These are phyloP conservation scores for Sebastes wilsoni DNA, from an alignment of 2,797 vertebrate species.

Conservation along the genomic window DNA sequence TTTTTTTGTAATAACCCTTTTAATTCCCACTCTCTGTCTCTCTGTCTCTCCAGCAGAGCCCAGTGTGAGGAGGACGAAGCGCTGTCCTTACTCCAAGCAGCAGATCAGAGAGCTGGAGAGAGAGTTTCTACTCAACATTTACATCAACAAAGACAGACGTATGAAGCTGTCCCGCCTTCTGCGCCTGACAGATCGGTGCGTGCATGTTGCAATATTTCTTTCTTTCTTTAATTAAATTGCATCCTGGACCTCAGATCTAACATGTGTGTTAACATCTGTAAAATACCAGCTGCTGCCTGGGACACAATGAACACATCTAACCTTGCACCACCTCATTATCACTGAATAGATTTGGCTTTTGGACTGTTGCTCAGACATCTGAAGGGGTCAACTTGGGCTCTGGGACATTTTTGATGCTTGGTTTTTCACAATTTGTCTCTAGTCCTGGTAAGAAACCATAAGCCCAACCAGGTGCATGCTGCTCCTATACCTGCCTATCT, in stretches of 20 bases:
- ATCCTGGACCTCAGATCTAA: background rate
- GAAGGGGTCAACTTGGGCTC: background rate
- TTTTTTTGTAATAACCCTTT: background rate
- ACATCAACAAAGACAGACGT: conserved; percentile 96
- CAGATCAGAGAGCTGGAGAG: conserved; percentile 97
- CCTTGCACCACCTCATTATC: too few relatives aligned
- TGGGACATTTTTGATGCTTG: background rate
- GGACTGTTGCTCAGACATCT: background rate
- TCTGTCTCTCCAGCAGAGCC: background rate
- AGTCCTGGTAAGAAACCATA: too few relatives aligned
- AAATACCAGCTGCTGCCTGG: background rate
- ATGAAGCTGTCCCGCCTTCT: conserved; percentile 94
- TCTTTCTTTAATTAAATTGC: background rate
- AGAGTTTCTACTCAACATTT: conserved; percentile 95
- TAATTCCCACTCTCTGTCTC: background rate
- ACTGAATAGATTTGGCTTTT: background rate
- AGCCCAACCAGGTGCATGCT: too few relatives aligned
- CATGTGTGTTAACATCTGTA: background rate
- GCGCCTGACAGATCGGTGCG: conserved; percentile 89
- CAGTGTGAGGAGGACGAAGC: conserved; percentile 85
- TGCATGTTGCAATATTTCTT: background rate
- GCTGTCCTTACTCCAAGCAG: conserved; percentile 95
- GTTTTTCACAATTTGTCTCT: too few relatives aligned
- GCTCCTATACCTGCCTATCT: too few relatives aligned
- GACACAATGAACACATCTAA: background rate